These are phyloP conservation scores for Limnephilus lunatus DNA, from an alignment of 2,888 invertebrate genomes.

Conservation along the genomic window DNA sequence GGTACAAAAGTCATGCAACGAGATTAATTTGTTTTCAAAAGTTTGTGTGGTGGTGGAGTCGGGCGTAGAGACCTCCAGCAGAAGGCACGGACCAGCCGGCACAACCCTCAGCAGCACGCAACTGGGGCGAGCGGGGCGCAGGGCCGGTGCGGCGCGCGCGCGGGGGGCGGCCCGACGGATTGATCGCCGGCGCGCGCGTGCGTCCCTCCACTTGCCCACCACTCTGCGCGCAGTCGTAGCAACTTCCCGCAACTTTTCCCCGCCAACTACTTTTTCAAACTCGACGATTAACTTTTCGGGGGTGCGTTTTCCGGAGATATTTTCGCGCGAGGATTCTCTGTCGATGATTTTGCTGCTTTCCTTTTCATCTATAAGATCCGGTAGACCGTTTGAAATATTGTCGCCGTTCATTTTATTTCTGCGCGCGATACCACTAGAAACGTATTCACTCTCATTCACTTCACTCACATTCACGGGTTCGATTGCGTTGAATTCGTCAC, in stretches of 20 bases:
- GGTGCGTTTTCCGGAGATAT: not conserved
- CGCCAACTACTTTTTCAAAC: conserved; percentile 51
- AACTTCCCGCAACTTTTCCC: conserved; percentile 48
- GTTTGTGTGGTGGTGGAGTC: conserved; percentile 46
- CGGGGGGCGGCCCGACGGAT: conserved; percentile 70
- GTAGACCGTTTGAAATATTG: not conserved
- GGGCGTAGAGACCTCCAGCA: conserved; percentile 51
- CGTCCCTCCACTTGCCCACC: conserved; percentile 67
- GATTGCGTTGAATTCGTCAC: not conserved
- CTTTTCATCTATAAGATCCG: conserved; percentile 16
- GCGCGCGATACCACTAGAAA: not conserved
- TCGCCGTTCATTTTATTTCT: not conserved
- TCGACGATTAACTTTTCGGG: conserved; percentile 9
- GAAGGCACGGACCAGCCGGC: conserved; percentile 65
- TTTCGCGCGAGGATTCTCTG: not conserved
- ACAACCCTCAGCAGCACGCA: conserved; percentile 70
- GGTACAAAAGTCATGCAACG: conserved; percentile 26
- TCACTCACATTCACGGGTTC: not conserved
- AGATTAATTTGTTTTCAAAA: conserved; percentile 50
- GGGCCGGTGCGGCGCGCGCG: conserved; percentile 70
- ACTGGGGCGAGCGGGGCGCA: conserved; percentile 68
- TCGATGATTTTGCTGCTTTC: not conserved
- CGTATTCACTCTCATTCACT: not conserved
- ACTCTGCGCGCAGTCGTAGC: conserved; percentile 44
- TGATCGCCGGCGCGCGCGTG: conserved; percentile 74